phyloP scores from a whole-genome alignment of 2,797 vertebrate genomes.

The Gorsachius magnificus region DNA sequence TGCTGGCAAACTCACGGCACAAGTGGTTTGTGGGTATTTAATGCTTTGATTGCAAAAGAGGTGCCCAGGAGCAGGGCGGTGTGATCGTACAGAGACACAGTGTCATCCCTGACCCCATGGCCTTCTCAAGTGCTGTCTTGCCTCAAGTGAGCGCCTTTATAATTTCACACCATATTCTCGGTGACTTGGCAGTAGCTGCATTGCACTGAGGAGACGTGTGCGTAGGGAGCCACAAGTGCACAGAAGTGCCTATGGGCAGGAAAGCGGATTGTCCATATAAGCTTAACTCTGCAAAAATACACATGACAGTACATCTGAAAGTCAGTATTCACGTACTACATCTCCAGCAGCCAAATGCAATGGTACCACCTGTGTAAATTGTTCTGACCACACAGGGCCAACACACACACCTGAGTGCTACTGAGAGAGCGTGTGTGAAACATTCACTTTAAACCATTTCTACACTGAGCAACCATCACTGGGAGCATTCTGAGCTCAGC shows the following conservation, averaged over 20 bases:
- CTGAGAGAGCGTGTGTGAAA: neutral
- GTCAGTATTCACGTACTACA: neutral
- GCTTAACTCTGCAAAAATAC: neutral
- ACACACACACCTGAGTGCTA: neutral
- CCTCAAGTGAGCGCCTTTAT: neutral
- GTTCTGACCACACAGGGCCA: neutral
- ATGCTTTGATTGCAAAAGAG: neutral
- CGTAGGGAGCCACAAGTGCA: neutral
- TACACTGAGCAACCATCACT: neutral
- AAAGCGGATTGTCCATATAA: neutral
- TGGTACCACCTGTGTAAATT: neutral
- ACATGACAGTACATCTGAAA: rapidly evolving
- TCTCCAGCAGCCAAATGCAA: neutral
- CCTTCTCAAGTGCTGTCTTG: neutral
- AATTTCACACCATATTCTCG: neutral
- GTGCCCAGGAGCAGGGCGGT: neutral
- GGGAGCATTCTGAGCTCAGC: neutral
- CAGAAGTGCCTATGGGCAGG: neutral
- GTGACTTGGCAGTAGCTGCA: neutral
- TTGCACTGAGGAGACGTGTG: neutral
- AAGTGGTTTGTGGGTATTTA: neutral
- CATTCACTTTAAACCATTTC: neutral
- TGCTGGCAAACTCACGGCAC: neutral
- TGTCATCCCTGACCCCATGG: neutral
- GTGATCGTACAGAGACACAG: neutral